These are phyloP conservation scores for Oreochromis niloticus DNA, from an alignment of 2,113 vertebrate species.

Conservation along the genomic window DNA sequence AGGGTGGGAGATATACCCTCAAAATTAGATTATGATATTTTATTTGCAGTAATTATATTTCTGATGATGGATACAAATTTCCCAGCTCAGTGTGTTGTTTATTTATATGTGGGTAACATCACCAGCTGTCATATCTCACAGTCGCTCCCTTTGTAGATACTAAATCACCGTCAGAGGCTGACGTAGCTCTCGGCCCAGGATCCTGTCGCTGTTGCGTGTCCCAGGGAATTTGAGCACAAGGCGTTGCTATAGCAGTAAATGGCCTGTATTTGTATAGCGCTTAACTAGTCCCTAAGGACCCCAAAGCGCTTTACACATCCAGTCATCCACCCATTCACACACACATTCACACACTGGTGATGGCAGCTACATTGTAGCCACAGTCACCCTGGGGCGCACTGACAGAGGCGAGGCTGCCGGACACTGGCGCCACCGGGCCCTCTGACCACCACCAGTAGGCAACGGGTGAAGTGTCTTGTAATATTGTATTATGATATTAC, in stretches of 20 bases:
- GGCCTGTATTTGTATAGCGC: too few species aligned
- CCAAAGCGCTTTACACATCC: too few species aligned
- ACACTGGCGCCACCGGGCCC: too few species aligned
- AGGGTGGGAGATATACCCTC: not conserved
- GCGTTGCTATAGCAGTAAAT: not conserved
- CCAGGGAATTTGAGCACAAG: accelerated
- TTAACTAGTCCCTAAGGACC: too few species aligned
- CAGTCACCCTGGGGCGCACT: too few species aligned
- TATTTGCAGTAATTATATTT: not conserved
- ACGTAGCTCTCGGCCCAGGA: not conserved
- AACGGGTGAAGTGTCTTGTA: too few species aligned
- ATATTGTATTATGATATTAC: not conserved
- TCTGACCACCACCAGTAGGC: too few species aligned
- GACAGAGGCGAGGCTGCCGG: too few species aligned
- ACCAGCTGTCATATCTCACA: not conserved
- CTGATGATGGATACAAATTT: not conserved
- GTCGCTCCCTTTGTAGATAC: accelerated
- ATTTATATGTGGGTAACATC: not conserved
- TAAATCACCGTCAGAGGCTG: not conserved
- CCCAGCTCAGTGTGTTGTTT: not conserved
- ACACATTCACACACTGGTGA: too few species aligned
- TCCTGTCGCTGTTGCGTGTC: accelerated
- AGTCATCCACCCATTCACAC: too few species aligned
- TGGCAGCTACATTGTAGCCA: too few species aligned
- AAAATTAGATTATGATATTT: not conserved